Evolutionary conservation across 2,113 vertebrate genomes (phyloP).

Genomic region (Hydropotes inermis): DNA sequence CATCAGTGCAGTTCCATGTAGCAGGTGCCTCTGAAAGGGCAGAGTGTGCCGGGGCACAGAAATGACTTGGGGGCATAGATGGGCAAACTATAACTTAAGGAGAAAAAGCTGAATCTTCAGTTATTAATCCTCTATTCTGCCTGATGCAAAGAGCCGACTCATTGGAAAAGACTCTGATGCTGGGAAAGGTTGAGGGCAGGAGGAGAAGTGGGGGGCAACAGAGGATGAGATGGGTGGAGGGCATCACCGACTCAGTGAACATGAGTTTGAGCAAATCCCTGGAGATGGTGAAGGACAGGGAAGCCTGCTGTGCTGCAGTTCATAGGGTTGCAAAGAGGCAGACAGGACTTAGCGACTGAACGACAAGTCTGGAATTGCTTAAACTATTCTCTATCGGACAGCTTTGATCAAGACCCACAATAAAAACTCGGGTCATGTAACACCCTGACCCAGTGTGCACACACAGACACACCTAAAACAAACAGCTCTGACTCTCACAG

Average conservation of each 20-base stretch:
- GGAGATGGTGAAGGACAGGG: not conserved
- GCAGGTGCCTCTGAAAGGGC: not conserved
- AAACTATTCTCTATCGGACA: not conserved
- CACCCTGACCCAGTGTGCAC: accelerated
- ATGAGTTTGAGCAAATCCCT: not conserved
- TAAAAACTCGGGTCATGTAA: not conserved
- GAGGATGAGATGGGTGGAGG: not conserved
- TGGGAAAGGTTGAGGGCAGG: not conserved
- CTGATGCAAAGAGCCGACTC: not conserved
- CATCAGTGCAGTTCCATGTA: no score
- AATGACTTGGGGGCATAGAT: no score
- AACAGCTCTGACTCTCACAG: not conserved
- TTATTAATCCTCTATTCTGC: not conserved
- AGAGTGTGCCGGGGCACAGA: not conserved
- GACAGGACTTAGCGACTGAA: not conserved
- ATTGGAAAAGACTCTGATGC: not conserved
- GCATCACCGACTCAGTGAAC: not conserved
- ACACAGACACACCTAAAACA: not conserved
- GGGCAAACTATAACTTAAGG: not conserved
- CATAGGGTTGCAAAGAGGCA: not conserved
- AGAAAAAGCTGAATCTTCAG: not conserved
- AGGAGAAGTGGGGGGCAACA: not conserved
- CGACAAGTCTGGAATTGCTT: not conserved
- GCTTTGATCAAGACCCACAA: not conserved
- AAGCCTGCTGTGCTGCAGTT: not conserved